phyloP scores from a whole-genome alignment of 2,888 invertebrate genomes.

The Lymantria dispar region DNA sequence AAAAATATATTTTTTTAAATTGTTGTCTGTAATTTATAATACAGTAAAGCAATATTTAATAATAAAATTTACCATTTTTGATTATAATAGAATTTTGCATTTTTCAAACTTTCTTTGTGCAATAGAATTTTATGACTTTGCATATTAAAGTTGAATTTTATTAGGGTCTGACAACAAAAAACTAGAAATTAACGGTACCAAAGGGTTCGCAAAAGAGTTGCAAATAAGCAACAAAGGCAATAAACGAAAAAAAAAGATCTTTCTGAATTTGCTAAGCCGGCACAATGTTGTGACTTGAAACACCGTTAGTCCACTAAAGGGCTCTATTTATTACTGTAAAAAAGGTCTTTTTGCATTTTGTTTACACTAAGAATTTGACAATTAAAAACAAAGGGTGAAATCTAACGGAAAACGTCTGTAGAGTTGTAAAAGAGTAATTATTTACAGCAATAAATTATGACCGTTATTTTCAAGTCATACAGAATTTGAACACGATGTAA shows the following conservation, averaged over 20 bases:
- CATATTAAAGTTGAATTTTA: constrained; percentile 45
- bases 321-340: constrained; percentile 57
- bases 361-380: constrained; percentile 24
- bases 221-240: constrained; percentile 53
- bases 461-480: not conserved
- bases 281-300: constrained; percentile 37
- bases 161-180: constrained; percentile 43
- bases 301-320: constrained; percentile 53
- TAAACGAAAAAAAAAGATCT: constrained; percentile 36
- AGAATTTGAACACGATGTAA: too few species aligned
- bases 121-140: constrained; percentile 26
- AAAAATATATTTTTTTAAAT: too few species aligned
- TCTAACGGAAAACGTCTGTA: constrained; percentile 17
- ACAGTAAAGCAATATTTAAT: not conserved
- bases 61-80: too few species aligned
- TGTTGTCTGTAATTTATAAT: too few species aligned
- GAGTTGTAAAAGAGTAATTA: constrained; percentile 9
- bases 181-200: constrained; percentile 43
- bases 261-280: constrained; percentile 38
- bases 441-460: constrained; percentile 14
- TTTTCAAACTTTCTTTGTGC: constrained; percentile 22
- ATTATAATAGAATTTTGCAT: constrained; percentile 32
- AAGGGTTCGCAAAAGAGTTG: constrained; percentile 64
- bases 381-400: constrained; percentile 27
- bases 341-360: constrained; percentile 33